A percentile compares a stretch with the other conserved stretches of the same genome.
Conservation (phyloP, 2,113 vertebrate genomes). For the Onychostruthus taczanowskii region DNA sequence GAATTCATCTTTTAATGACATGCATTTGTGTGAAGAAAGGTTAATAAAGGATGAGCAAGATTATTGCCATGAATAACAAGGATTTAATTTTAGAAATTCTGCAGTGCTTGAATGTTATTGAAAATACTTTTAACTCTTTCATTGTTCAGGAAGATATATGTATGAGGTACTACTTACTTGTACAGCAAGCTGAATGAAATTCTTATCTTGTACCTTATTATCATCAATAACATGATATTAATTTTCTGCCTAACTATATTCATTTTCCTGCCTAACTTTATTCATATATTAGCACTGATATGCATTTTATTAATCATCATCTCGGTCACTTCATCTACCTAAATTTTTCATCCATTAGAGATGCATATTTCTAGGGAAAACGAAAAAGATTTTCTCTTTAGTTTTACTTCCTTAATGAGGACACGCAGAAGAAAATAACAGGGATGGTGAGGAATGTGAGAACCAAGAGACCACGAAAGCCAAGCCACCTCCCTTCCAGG, state of each 20-base stretch:
- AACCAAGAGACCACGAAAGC: neutral
- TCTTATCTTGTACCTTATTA: neutral
- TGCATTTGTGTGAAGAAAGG: neutral
- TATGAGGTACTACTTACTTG: neutral
- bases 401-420: neutral
- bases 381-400: neutral
- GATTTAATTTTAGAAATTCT: neutral
- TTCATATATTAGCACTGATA: neutral
- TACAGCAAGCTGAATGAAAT: neutral
- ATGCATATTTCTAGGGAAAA: neutral
- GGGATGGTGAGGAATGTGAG: accelerated
- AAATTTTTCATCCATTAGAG: neutral
- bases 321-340: neutral
- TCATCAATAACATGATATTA: neutral
- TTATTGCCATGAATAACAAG: neutral
- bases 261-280: neutral
- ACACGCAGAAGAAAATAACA: neutral
- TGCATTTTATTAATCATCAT: neutral
- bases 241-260: neutral
- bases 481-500: neutral
- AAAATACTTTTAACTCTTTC: neutral
- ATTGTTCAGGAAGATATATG: neutral
- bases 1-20: neutral
- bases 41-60: neutral
- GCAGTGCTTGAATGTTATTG: neutral